Conservation (phyloP, 2,113 vertebrate genomes). For the human region DNA sequence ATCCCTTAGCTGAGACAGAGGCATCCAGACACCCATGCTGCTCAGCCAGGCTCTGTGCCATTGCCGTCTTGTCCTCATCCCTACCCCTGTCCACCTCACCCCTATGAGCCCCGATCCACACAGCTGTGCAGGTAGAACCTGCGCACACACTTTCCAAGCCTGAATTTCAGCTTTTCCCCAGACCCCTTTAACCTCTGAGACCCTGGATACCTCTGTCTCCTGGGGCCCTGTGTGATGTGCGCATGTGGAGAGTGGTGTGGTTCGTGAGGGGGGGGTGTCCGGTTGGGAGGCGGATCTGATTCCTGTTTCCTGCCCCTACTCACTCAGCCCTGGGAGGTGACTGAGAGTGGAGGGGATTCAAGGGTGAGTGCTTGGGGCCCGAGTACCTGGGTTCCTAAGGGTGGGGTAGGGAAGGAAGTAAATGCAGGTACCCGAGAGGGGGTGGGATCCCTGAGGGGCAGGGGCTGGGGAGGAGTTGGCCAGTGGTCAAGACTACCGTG, state of each 20-base stretch:
- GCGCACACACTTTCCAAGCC: accelerated
- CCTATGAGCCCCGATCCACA: accelerated
- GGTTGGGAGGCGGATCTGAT: constrained; percentile 75
- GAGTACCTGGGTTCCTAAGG: not conserved
- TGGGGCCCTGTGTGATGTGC: constrained; percentile 49
- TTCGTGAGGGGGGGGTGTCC: constrained; percentile 52
- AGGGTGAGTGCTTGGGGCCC: constrained; percentile 70
- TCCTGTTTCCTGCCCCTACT: constrained; percentile 80
- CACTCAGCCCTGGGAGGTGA: constrained; percentile 76
- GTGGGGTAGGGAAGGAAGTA: not conserved
- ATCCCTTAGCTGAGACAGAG: not conserved
- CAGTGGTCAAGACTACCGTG: not conserved
- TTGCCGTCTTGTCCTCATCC: not conserved
- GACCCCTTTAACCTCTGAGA: not conserved
- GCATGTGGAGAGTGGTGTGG: constrained; percentile 63
- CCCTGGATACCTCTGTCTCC: not conserved
- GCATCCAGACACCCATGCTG: no score
- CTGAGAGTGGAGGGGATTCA: constrained; percentile 70
- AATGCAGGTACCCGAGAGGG: not conserved
- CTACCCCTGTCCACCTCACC: no score
- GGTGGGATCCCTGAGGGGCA: not conserved
- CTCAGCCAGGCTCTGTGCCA: not conserved
- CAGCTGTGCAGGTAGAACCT: not conserved
- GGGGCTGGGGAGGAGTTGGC: not conserved
- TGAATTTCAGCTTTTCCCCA: not conserved